A percentile compares a stretch with the other conserved stretches of the same genome.
phyloP scores from a whole-genome alignment of 2,797 vertebrate species.

The Poecilia wingei region DNA sequence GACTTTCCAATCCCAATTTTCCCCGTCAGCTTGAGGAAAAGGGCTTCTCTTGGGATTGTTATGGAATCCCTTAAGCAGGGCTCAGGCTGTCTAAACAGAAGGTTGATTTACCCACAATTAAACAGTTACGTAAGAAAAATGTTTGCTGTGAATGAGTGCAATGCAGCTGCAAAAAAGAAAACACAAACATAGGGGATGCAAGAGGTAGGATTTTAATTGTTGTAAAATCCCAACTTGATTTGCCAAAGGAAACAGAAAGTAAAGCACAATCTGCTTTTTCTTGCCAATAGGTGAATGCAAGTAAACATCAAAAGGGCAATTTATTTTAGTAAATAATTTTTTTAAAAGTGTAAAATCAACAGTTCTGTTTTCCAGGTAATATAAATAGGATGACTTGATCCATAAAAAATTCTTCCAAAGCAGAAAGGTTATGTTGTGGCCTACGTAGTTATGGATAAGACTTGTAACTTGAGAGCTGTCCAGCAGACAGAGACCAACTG shows the following conservation, averaged over 20 bases:
- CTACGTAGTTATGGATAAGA: not conserved
- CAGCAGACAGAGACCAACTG: not conserved
- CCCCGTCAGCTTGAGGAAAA: constrained; percentile 45
- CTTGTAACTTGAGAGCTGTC: not conserved
- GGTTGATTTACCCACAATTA: constrained; percentile 55
- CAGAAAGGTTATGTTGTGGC: not conserved
- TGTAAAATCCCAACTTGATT: constrained; percentile 1
- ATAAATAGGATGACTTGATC: not conserved
- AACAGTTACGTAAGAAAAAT: constrained; percentile 12
- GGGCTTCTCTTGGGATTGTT: constrained; percentile 23
- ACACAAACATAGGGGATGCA: not conserved
- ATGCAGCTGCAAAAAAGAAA: constrained; percentile 1
- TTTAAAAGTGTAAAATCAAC: not conserved
- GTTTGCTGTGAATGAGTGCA: constrained; percentile 17
- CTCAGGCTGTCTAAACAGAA: constrained; percentile 46
- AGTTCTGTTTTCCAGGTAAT: not conserved
- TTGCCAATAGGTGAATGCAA: not conserved
- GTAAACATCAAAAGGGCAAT: not conserved
- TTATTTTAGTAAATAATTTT: not conserved
- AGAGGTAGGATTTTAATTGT: not conserved
- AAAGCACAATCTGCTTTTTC: not conserved
- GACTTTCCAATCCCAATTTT: constrained; percentile 58
- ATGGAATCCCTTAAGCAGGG: constrained; percentile 22
- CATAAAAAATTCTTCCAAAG: not conserved
- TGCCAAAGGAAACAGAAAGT: constrained; percentile 15